These are phyloP conservation scores for Ibidorhyncha struthersii DNA, from an alignment of 2,113 vertebrate genomes.

Conservation along the genomic window DNA sequence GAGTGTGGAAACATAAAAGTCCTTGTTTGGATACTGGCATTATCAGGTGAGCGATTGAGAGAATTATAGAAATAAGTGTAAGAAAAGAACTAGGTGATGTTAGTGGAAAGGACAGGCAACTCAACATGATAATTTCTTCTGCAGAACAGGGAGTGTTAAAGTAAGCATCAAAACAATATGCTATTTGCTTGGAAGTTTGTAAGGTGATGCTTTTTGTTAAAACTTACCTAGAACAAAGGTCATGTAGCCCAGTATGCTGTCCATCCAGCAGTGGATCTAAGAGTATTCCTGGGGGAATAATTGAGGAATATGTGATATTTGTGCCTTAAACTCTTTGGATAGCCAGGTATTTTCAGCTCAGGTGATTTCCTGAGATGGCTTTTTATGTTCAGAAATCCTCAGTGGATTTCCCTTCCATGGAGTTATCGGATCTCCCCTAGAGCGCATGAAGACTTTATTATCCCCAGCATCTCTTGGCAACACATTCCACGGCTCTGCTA, in stretches of 20 bases:
- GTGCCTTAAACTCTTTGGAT: not conserved
- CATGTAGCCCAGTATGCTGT: not conserved
- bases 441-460: not conserved
- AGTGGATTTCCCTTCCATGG: not conserved
- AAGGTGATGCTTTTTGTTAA: not conserved
- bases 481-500: not conserved
- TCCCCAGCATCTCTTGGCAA: not conserved
- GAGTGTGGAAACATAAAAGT: not conserved
- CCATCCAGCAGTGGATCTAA: not conserved
- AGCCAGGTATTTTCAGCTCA: not conserved
- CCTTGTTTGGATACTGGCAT: not conserved
- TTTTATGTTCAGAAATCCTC: not conserved
- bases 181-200: not conserved
- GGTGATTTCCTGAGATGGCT: not conserved
- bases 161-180: not conserved
- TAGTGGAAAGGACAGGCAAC: not conserved
- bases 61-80: not conserved
- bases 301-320: not conserved
- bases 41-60: not conserved
- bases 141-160: not conserved
- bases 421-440: not conserved
- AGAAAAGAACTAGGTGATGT: not conserved
- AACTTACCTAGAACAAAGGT: not conserved
- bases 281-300: not conserved
- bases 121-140: not conserved